Percentiles rank a stretch among this genome's conserved stretches.
Conservation (phyloP, 2,113 vertebrate genomes). For the Apteryx owenii region DNA sequence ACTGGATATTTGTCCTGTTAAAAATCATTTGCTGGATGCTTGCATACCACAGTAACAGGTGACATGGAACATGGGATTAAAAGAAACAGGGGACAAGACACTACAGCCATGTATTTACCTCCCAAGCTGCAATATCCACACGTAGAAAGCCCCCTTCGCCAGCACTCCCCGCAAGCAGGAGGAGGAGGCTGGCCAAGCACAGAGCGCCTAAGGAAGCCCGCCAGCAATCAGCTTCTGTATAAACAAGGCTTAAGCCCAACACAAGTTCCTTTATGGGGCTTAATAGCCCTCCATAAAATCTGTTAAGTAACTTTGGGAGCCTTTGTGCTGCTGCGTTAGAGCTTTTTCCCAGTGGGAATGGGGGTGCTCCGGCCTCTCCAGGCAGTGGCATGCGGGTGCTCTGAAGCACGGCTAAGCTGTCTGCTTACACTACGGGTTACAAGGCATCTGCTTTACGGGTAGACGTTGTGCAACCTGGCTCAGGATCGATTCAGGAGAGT, state of each 20-base stretch:
- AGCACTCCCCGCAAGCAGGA: neutral
- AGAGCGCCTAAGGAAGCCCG: neutral
- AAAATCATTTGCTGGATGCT: neutral
- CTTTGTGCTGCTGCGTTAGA: neutral
- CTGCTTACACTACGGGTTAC: neutral
- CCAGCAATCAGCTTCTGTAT: neutral
- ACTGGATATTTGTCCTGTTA: neutral
- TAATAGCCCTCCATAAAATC: constrained; percentile 54
- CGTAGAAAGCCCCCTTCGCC: neutral
- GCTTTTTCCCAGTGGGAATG: neutral
- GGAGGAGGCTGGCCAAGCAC: neutral
- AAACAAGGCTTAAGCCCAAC: neutral
- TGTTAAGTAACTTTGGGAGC: constrained; percentile 10
- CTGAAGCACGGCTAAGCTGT: neutral
- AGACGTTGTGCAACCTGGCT: neutral
- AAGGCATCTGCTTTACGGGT: neutral
- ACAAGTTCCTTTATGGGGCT: neutral
- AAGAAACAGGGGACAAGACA: neutral
- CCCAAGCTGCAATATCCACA: neutral
- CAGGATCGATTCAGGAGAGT: neutral
- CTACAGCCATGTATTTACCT: fast-evolving
- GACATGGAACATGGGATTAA: neutral
- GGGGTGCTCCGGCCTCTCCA: neutral
- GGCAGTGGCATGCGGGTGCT: neutral
- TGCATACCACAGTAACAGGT: neutral